Evolutionary conservation across 2,113 vertebrate genomes (phyloP).

Genomic region (Pungitius pungitius): DNA sequence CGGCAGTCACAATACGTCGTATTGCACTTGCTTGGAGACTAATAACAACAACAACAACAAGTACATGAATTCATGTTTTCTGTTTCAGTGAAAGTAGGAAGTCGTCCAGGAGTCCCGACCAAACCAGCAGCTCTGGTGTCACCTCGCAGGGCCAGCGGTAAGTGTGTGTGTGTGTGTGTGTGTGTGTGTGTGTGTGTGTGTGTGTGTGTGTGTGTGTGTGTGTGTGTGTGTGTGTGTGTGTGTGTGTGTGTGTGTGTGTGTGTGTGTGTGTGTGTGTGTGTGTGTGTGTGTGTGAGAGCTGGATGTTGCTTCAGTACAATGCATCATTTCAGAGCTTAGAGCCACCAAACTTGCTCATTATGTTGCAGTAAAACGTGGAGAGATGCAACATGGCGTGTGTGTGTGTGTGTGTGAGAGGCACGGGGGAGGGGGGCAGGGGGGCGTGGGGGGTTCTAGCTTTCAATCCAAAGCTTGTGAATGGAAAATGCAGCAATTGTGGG

Average conservation of each 20-base stretch:
- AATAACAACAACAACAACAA: too few relatives aligned
- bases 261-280: constrained; percentile 14
- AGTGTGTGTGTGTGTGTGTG: constrained; percentile 5
- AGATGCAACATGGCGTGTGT: constrained; percentile 18
- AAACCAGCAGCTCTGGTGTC: constrained; percentile 52
- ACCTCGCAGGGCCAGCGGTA: constrained; percentile 52
- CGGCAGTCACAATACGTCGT: too few relatives aligned
- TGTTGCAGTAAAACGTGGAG: constrained; percentile 29
- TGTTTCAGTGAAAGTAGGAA: constrained; percentile 54
- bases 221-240: constrained; percentile 7
- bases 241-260: constrained; percentile 9
- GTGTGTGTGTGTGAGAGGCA: background rate
- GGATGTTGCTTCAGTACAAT: constrained; percentile 29
- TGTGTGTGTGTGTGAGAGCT: constrained; percentile 32
- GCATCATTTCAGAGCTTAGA: constrained; percentile 38
- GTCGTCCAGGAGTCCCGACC: constrained; percentile 43
- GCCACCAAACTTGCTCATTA: constrained; percentile 27
- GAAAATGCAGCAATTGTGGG: constrained; percentile 59
- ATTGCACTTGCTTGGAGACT: too few relatives aligned
- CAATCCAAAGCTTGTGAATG: constrained; percentile 35
- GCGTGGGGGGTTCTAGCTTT: constrained; percentile 18
- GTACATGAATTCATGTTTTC: background rate
- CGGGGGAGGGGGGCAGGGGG: background rate
- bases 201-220: constrained; percentile 25
- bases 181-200: constrained; percentile 31